A percentile compares a stretch with the other conserved stretches of the same genome.
These are phyloP conservation scores for Parus major DNA, from an alignment of 2,113 vertebrate genomes.

Conservation along the genomic window DNA sequence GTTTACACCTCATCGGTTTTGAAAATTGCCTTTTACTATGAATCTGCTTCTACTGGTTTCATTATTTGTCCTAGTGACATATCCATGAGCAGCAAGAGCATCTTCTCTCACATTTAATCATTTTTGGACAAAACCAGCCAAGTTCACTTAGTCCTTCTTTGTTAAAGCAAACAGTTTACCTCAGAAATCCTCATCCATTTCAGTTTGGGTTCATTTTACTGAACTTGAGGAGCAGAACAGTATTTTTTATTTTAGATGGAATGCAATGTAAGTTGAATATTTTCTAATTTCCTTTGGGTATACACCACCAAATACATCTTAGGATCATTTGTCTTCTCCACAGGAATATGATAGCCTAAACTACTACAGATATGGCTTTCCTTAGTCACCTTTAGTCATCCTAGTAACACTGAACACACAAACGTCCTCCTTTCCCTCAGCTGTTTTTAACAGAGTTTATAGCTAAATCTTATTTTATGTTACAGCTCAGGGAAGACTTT, in stretches of 20 bases:
- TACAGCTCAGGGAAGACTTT: neutral
- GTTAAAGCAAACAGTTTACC: neutral
- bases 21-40: neutral
- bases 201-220: neutral
- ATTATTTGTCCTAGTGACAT: neutral
- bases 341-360: neutral
- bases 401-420: neutral
- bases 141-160: neutral
- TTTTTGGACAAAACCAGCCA: neutral
- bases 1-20: neutral
- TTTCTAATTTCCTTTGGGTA: neutral
- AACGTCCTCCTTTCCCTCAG: neutral
- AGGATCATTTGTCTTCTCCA: neutral
- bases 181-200: neutral
- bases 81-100: neutral
- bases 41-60: neutral
- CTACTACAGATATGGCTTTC: neutral
- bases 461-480: neutral
- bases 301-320: neutral
- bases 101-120: neutral
- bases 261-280: neutral
- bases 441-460: slow-evolving; percentile 30
- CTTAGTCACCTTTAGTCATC: neutral
- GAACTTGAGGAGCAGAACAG: neutral
- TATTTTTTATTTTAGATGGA: neutral